A percentile compares a stretch with the other conserved stretches of the same genome.
Conservation (phyloP, 2,113 vertebrate species). For the Rhinolophus sinicus region DNA sequence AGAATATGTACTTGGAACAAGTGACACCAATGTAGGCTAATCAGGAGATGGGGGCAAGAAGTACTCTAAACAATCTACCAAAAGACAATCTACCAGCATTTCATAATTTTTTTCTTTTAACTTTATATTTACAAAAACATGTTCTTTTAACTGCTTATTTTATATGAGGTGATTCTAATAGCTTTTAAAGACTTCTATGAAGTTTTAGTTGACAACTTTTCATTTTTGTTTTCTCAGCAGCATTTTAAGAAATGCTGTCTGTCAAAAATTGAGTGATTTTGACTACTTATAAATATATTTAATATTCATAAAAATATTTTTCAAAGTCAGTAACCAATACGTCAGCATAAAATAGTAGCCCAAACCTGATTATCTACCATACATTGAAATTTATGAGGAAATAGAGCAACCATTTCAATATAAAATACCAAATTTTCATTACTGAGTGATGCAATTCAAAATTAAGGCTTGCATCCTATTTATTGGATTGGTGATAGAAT, state of each 20-base stretch:
- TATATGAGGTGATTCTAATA: slow-evolving; percentile 5
- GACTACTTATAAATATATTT: slow-evolving; percentile 8
- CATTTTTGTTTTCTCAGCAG: neutral
- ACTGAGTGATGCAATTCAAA: neutral
- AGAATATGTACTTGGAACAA: slow-evolving; percentile 17
- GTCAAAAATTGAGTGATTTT: slow-evolving; percentile 8
- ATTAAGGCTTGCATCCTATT: neutral
- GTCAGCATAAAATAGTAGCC: neutral
- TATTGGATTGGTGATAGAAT: neutral
- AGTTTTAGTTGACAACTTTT: neutral
- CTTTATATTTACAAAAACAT: neutral
- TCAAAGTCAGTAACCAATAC: neutral
- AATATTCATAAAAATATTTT: slow-evolving; percentile 34
- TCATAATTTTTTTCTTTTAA: neutral
- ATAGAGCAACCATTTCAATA: neutral
- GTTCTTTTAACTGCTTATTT: neutral
- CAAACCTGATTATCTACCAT: neutral
- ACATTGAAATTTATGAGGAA: slow-evolving; percentile 40
- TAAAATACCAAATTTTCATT: neutral
- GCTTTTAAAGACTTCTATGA: neutral
- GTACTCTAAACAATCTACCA: neutral
- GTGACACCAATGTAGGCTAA: neutral
- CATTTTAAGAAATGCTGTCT: slow-evolving; percentile 35
- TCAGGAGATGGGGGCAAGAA: neutral
- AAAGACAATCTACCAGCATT: neutral